phyloP scores from a whole-genome alignment of 1,140 invertebrate species.

The Paraescarpia echinospica region DNA sequence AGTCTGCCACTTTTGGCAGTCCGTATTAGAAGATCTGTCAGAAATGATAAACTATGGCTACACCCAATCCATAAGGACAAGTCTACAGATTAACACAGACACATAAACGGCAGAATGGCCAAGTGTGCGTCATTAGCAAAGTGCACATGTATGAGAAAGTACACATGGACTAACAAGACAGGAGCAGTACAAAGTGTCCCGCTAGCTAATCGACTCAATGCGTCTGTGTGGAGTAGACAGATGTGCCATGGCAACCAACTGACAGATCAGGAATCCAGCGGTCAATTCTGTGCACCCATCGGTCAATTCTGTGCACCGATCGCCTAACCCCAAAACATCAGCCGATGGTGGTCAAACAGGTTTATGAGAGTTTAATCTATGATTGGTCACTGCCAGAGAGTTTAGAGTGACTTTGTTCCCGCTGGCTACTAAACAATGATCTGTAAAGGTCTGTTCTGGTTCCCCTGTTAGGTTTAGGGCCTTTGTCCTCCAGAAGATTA shows the following conservation, averaged over 20 bases:
- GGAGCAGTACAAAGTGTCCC: not conserved
- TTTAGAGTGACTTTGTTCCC: not conserved
- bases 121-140: not conserved
- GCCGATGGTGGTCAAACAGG: not conserved
- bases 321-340: not conserved
- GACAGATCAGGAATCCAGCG: not conserved
- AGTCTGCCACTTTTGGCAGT: not conserved
- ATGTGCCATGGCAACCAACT: not conserved
- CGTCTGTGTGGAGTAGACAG: not conserved
- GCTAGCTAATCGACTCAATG: not conserved
- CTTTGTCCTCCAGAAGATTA: no score
- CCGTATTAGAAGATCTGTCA: not conserved
- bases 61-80: not conserved
- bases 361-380: not conserved
- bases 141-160: not conserved
- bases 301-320: not conserved
- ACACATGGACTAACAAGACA: not conserved
- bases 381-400: not conserved
- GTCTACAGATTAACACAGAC: not conserved
- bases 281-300: slow-evolving; percentile 3
- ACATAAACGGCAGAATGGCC: not conserved
- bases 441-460: no score
- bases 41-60: not conserved
- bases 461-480: no score
- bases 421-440: no score